phyloP scores from a whole-genome alignment of 2,888 invertebrate genomes.

The Drosophila aldrichi region DNA sequence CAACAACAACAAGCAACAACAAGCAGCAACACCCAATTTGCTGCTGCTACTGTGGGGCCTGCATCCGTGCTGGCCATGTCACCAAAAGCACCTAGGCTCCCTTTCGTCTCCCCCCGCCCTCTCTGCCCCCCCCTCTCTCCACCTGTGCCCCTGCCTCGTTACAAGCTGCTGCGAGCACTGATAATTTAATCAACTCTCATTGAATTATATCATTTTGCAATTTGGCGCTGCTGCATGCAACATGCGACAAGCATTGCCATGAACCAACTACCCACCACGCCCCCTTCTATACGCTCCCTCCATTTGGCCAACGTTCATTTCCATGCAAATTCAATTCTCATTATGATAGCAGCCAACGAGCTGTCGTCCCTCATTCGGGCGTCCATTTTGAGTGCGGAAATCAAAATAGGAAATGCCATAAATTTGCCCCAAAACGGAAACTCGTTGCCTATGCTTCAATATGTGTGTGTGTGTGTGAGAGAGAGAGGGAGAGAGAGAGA shows the following conservation, averaged over 20 bases:
- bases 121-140: too few species aligned
- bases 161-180: constrained; percentile 49
- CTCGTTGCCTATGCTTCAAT: constrained; percentile 18
- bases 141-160: not conserved
- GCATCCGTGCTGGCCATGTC: constrained; percentile 19
- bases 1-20: too few species aligned
- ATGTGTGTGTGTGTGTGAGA: constrained; percentile 8
- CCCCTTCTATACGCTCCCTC: not conserved
- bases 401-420: constrained; percentile 79
- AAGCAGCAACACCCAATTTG: constrained; percentile 31
- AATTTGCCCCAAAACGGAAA: constrained; percentile 65
- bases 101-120: accelerated
- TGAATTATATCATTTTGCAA: constrained; percentile 82
- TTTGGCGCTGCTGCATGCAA: constrained; percentile 60
- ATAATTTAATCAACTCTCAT: constrained; percentile 82
- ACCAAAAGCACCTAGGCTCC: constrained; percentile 17
- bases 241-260: constrained; percentile 14
- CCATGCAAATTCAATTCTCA: constrained; percentile 70
- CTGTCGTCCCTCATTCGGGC: constrained; percentile 39
- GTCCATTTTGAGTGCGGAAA: constrained; percentile 78
- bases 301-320: constrained; percentile 18
- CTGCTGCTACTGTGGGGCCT: constrained; percentile 44
- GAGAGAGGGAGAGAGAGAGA: not conserved
- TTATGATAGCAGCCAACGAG: constrained; percentile 71
- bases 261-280: too few species aligned